Evolutionary conservation across 2,888 invertebrate species (phyloP), one percentile per base, ranked within the genome.

Genomic region (Xestia sexstrigata): DNA sequence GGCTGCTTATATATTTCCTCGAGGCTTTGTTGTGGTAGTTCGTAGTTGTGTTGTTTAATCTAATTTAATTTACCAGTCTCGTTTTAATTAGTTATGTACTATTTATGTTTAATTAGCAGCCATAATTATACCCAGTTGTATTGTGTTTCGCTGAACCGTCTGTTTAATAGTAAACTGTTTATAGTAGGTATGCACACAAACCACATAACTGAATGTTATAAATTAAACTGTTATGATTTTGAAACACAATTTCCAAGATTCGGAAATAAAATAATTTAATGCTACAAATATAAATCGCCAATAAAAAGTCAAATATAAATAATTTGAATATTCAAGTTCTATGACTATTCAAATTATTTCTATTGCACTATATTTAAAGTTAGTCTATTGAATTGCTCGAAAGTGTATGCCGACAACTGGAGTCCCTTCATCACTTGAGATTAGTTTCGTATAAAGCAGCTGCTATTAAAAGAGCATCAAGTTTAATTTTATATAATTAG

Each of bases 401-500:
- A 82, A 92, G 85, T 89, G 89, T 88, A 90, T 81, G 72, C 79
- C 82, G 68, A 80, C 82, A 88, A 83, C 79, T 86, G 78, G 79
- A 91, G 88, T 77, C 78, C 87, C 88, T 82, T 90, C 88, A 86
- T 91, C 86, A 89, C 88, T 90, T 85, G 85, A 90, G 90, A 93
- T 93, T 91, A 91, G 89, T 90, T 91, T 90, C 83, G 77, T 89
- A 89, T 90, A 89, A 91, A 93, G 89, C 85, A 87, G 76, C 80
- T 74, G 87, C 85, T 88, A 90, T 92, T 90, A 92, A 91, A 91
- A 88, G 88, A 86, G 84, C 90, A 91, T 92, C 80, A 90, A 90
- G 90, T 90, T 91, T 86, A 88, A 91, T 88, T 90, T 91, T 88
- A 91, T 90, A 91, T 90, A 88, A 90, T 90, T 89, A 90, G 72